Conservation (phyloP, 2,888 invertebrate genomes). For the Scrobipalpa atriplicella region DNA sequence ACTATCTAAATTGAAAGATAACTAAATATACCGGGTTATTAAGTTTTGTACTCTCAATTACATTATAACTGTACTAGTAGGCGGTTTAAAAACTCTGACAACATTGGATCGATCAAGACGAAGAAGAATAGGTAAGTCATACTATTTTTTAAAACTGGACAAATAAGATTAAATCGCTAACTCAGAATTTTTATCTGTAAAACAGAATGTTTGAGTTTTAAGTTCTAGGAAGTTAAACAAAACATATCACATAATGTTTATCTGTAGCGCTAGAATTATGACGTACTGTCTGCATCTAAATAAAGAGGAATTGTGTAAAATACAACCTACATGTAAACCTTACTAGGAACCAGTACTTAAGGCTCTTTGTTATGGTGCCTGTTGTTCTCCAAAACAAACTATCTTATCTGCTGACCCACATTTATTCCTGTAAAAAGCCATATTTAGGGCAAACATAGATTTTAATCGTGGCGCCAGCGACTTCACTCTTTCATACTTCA, state of each 20-base stretch:
- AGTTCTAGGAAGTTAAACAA: background rate
- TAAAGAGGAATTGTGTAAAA: background rate
- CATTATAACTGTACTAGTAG: too few relatives aligned
- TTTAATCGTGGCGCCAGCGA: background rate
- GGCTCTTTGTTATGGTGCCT: slow-evolving; percentile 10
- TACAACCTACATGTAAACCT: slow-evolving; percentile 4
- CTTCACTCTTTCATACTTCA: background rate
- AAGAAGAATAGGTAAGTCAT: too few relatives aligned
- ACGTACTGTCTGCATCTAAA: background rate
- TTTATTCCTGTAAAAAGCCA: slow-evolving; percentile 19
- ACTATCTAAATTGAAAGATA: too few relatives aligned
- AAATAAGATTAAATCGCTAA: too few relatives aligned
- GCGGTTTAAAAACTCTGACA: too few relatives aligned
- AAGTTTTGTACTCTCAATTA: too few relatives aligned
- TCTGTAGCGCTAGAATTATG: background rate
- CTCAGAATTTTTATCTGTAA: too few relatives aligned
- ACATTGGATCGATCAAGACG: too few relatives aligned
- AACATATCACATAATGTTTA: background rate
- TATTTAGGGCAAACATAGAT: background rate
- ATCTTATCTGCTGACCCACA: slow-evolving; percentile 19
- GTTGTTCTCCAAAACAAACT: slow-evolving; percentile 8
- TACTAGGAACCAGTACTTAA: slow-evolving; percentile 17
- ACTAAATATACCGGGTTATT: too few relatives aligned
- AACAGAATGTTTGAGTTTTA: background rate
- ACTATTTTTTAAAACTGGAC: too few relatives aligned